Conservation (phyloP, 2,888 invertebrate genomes). For the Drosophila histrio region DNA sequence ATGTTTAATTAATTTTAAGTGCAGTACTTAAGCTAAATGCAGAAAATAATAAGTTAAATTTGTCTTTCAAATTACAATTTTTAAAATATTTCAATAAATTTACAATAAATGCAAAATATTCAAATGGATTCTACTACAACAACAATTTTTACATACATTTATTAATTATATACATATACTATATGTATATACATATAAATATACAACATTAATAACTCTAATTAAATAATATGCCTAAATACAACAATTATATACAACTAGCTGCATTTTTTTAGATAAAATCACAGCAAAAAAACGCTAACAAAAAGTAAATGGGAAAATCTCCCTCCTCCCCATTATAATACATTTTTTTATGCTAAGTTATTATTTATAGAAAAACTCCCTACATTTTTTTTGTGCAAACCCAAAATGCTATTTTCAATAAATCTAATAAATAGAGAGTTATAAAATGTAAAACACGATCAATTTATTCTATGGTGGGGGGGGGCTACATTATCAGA, state of each 20-base stretch:
- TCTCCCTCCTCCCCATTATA: conserved; percentile 16
- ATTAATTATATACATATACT: conserved; percentile 26
- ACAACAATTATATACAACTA: conserved; percentile 31
- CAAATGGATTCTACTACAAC: conserved; percentile 22
- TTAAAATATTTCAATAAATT: conserved; percentile 8
- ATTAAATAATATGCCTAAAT: conserved; percentile 48
- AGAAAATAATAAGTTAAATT: conserved; percentile 29
- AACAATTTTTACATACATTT: conserved; percentile 37
- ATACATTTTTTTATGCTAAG: conserved; percentile 41
- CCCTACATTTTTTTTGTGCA: conserved; percentile 40
- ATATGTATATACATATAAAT: background rate
- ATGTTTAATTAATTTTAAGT: conserved; percentile 63
- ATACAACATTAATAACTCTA: conserved; percentile 27
- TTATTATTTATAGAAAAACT: conserved; percentile 35
- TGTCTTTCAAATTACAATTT: conserved; percentile 23
- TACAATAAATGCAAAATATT: conserved; percentile 7
- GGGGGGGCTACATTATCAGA: background rate
- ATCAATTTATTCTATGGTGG: background rate
- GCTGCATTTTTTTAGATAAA: conserved; percentile 56
- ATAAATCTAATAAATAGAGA: conserved; percentile 58
- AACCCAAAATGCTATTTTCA: conserved; percentile 60
- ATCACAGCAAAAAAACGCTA: conserved; percentile 43
- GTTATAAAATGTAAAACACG: conserved; percentile 45
- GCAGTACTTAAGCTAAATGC: conserved; percentile 53
- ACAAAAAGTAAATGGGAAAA: conserved; percentile 1